A percentile compares a stretch with the other conserved stretches of the same genome.
phyloP scores from a whole-genome alignment of 1,140 invertebrate species.

The Anoplophora glabripennis region DNA sequence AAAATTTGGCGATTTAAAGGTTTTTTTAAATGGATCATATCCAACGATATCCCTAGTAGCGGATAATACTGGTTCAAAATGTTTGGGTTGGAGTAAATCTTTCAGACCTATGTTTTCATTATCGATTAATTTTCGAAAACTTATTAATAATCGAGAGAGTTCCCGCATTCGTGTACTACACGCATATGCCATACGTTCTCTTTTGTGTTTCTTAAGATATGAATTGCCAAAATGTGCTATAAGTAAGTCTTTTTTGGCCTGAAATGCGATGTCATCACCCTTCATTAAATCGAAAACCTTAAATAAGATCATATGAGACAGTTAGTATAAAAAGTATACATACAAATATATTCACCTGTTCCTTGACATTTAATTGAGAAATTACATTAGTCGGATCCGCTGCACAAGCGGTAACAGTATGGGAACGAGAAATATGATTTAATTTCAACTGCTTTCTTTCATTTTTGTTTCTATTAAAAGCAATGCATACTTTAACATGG shows the following conservation, averaged over 20 bases:
- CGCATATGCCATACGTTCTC: constrained; percentile 3
- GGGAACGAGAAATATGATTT: background rate
- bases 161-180: constrained; percentile 29
- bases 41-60: constrained; percentile 18
- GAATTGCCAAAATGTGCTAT: too few species aligned
- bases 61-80: constrained; percentile 23
- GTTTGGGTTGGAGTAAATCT: constrained; percentile 23
- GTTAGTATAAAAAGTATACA: too few species aligned
- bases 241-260: too few species aligned
- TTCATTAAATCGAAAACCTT: too few species aligned
- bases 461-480: background rate
- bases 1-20: constrained; percentile 24
- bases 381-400: constrained; percentile 7
- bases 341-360: background rate
- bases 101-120: constrained; percentile 18
- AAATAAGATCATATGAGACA: too few species aligned
- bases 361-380: constrained; percentile 11
- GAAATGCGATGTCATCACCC: too few species aligned
- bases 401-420: constrained; percentile 4
- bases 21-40: constrained; percentile 23
- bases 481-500: constrained; percentile 5
- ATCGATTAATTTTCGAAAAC: constrained; percentile 16
- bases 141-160: constrained; percentile 24
- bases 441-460: background rate
- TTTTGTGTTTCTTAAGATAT: too few species aligned